A percentile compares a stretch with the other conserved stretches of the same genome.
Conservation (phyloP, 2,888 invertebrate species). For the Pseudoips prasinana region DNA sequence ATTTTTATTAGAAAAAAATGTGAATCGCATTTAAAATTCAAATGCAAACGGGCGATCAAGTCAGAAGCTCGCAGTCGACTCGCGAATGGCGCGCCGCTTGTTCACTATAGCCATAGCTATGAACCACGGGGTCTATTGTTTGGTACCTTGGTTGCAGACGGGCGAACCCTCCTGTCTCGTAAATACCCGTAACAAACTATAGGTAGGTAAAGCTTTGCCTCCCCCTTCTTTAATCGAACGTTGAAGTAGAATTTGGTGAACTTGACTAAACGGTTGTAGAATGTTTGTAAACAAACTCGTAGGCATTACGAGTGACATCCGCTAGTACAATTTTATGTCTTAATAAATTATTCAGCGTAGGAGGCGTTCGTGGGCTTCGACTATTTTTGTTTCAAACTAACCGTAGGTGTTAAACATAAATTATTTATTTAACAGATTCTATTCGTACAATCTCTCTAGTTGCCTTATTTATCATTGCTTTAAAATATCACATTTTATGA, state of each 20-base stretch:
- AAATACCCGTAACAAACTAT: constrained; percentile 43
- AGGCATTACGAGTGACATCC: constrained; percentile 3
- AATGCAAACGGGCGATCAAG: constrained; percentile 73
- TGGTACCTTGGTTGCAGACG: constrained; percentile 60
- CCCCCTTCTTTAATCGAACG: constrained; percentile 34
- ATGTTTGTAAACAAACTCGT: constrained; percentile 34
- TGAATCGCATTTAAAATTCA: constrained; percentile 47
- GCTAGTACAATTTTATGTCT: constrained; percentile 14
- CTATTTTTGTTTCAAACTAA: constrained; percentile 22
- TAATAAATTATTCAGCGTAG: constrained; percentile 23
- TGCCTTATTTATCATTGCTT: too few relatives aligned
- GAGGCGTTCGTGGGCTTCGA: constrained; percentile 20
- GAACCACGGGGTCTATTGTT: constrained; percentile 67
- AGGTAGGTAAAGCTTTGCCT: constrained; percentile 38
- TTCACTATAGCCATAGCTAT: constrained; percentile 57
- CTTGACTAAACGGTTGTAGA: constrained; percentile 23
- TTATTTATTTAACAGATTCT: constrained; percentile 18
- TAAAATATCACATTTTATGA: too few relatives aligned
- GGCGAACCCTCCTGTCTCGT: constrained; percentile 62
- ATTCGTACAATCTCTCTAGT: neutral
- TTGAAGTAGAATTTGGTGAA: constrained; percentile 33
- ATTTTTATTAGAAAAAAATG: constrained; percentile 24
- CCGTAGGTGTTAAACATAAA: constrained; percentile 18
- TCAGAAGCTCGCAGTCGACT: constrained; percentile 73
- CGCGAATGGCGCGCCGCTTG: constrained; percentile 56